Evolutionary conservation across 2,888 invertebrate species (phyloP).

Genomic region (Griposia aprilina): DNA sequence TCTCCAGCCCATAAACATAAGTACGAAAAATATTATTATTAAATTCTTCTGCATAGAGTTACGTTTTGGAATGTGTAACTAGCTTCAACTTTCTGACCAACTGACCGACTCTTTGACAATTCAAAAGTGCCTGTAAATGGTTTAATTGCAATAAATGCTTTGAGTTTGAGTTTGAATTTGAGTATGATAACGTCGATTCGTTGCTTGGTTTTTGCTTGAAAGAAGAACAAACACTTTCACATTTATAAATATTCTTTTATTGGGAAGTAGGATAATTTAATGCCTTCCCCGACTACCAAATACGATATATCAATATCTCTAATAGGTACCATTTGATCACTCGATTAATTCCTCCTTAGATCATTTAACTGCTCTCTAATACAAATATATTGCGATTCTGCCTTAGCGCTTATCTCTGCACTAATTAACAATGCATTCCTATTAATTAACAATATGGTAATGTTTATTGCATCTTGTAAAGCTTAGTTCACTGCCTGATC

Average conservation of each 20-base stretch:
- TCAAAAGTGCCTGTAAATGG: too few relatives aligned
- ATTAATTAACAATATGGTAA: slow-evolving; percentile 20
- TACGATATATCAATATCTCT: background rate
- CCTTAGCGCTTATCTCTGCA: background rate
- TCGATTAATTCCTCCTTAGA: background rate
- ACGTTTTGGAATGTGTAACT: too few relatives aligned
- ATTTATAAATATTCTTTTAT: background rate
- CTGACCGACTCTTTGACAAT: too few relatives aligned
- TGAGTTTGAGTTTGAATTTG: too few relatives aligned
- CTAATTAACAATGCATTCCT: slow-evolving; percentile 42
- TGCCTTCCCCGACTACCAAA: background rate
- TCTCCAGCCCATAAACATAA: background rate
- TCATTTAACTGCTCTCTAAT: background rate
- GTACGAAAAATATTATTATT: background rate
- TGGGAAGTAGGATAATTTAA: too few relatives aligned
- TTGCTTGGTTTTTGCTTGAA: background rate
- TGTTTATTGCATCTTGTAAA: slow-evolving; percentile 14
- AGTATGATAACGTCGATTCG: background rate
- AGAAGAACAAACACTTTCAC: background rate
- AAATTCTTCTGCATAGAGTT: too few relatives aligned
- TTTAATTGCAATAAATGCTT: too few relatives aligned
- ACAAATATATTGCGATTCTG: slow-evolving; percentile 8
- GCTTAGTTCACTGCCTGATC: slow-evolving; percentile 14
- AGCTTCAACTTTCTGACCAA: too few relatives aligned
- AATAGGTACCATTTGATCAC: background rate